Evolutionary conservation across 2,888 invertebrate genomes (phyloP), one percentile per base, ranked within the genome.

Genomic region (Cephus runcator): DNA sequence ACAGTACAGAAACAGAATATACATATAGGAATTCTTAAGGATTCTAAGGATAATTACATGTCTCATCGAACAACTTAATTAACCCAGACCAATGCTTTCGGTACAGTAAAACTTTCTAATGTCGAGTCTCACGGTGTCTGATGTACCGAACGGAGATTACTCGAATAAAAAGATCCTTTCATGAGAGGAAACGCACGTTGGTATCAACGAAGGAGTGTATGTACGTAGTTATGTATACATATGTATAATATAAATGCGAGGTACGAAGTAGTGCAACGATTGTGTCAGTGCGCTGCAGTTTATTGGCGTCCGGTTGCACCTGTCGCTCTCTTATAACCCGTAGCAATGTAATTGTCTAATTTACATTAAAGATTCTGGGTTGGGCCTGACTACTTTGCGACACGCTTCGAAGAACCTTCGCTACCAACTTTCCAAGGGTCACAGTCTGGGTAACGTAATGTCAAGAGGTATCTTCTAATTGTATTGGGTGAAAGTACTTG

Each of bases 231-330:
- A 40, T 0, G 6, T 40, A 23, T 15, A 36, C 1, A 1, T 35
- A 23, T 56, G 23, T 9, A 56, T 56, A 56, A 23, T 9, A 56
- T 56, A 56, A 23, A 56, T 23, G 15, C 9, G 0, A 56, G 9
- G 56, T 56, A 56, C 9, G 23, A 56, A 56, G 9, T 56, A 23
- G 23, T 2, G 56, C 56, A 56, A 56, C 56, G 56, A 56, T 23
- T 23, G 23, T 56, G 23, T 56, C 56, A 9, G 23, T 56, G 56
- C 6, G 1, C 56, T 56, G 56, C 23, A 56, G 56, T 56, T 23
- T 56, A 56, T 56, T 56, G 83, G 88, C 87, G 88, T 89, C 88
- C 89, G 87, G 88, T 86, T 89, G 87, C 89, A 88, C 89, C 89
- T 89, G 88, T 83, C 82, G 75, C 78, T 83, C 81, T 80, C 81